Conservation (phyloP, 2,797 vertebrate species). For the Tenualosa thibaudeaui region DNA sequence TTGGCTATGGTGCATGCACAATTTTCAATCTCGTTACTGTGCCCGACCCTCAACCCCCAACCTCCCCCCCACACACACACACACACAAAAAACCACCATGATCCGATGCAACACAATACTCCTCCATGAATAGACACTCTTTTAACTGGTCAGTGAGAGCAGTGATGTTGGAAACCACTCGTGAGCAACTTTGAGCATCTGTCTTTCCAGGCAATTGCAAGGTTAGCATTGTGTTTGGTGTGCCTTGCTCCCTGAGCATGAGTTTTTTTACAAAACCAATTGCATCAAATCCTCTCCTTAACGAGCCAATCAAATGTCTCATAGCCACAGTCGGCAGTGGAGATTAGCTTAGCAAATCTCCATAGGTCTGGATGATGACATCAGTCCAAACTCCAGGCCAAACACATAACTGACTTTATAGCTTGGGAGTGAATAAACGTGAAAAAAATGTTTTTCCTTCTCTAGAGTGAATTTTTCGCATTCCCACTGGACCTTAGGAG, state of each 20-base stretch:
- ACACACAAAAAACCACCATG: background rate
- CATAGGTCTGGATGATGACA: background rate
- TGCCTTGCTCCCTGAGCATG: background rate
- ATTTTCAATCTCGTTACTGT: background rate
- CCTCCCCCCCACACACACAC: background rate
- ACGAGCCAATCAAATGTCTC: background rate
- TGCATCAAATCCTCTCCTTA: background rate
- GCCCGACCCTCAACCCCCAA: no score
- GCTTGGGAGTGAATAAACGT: constrained; percentile 19
- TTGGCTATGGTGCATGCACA: background rate
- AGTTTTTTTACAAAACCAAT: background rate
- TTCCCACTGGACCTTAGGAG: constrained; percentile 18
- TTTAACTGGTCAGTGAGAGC: background rate
- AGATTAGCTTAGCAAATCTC: background rate
- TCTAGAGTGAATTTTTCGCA: constrained; percentile 9
- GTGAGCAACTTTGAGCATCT: background rate
- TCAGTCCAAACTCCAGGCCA: background rate
- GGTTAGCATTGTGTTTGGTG: background rate
- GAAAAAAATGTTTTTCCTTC: background rate
- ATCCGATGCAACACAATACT: background rate
- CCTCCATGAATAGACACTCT: background rate
- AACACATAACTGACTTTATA: constrained; percentile 21
- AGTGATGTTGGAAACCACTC: background rate
- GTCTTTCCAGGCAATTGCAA: background rate
- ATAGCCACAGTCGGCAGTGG: background rate